phyloP scores from a whole-genome alignment of 23 tunicate genomes.

The Phallusia fumigata region DNA sequence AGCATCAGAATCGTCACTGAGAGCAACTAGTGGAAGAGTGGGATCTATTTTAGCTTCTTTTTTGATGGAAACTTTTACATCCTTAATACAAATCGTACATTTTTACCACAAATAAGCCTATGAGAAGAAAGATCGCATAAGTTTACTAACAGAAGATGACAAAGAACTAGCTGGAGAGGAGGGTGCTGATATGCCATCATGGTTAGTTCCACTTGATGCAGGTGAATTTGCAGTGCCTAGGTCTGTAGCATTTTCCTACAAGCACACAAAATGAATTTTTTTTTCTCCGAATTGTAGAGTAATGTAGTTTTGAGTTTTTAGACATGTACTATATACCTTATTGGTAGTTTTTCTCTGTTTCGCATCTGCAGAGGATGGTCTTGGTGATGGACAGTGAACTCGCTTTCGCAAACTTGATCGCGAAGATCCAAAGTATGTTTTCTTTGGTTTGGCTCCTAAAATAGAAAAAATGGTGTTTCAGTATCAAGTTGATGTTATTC shows the following conservation, averaged over 20 bases:
- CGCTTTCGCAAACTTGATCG: slow-evolving; percentile 28
- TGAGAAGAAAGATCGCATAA: not conserved
- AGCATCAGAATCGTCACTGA: slow-evolving; percentile 51
- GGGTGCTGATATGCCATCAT: not conserved
- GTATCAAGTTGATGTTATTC: too few species aligned
- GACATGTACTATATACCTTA: not conserved
- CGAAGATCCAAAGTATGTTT: slow-evolving; percentile 34
- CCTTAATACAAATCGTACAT: not conserved
- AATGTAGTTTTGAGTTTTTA: not conserved
- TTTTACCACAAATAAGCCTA: not conserved
- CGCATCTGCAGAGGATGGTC: not conserved
- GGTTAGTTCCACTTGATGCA: not conserved
- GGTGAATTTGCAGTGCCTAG: not conserved
- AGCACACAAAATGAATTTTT: not conserved
- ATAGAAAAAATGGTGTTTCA: not conserved
- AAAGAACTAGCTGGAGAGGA: slow-evolving; percentile 24
- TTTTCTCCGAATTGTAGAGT: not conserved
- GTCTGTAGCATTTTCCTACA: not conserved
- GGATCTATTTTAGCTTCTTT: slow-evolving; percentile 44
- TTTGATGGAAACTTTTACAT: slow-evolving; percentile 2
- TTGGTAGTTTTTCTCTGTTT: not conserved
- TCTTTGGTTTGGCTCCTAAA: slow-evolving; percentile 13
- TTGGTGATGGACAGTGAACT: slow-evolving; percentile 9
- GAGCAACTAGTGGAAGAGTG: slow-evolving; percentile 40
- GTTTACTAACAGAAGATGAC: not conserved